A percentile compares a stretch with the other conserved stretches of the same genome.
Conservation (phyloP, 2,113 vertebrate species). For the Pollimyrus isidori region DNA sequence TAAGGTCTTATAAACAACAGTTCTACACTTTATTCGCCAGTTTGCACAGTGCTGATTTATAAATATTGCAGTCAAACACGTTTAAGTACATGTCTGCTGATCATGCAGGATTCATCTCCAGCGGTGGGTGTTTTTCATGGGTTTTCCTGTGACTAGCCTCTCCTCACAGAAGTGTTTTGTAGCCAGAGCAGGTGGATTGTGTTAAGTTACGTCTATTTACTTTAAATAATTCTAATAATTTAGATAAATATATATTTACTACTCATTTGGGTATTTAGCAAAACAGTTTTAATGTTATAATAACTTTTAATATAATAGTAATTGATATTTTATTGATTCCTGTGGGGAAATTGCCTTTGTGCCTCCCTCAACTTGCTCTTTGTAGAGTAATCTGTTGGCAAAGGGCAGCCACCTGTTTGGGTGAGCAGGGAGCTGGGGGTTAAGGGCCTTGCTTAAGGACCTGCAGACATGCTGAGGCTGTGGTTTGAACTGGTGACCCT, state of each 20-base stretch:
- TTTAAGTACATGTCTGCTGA: not conserved
- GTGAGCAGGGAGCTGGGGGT: too few species aligned
- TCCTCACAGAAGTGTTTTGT: not conserved
- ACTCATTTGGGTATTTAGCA: not conserved
- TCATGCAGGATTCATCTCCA: not conserved
- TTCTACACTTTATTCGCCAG: not conserved
- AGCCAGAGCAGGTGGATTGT: not conserved
- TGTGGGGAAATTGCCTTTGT: too few species aligned
- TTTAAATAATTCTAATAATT: not conserved
- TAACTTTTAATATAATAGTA: not conserved
- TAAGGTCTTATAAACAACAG: not conserved
- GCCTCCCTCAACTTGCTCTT: too few species aligned
- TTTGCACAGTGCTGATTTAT: not conserved
- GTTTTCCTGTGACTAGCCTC: not conserved
- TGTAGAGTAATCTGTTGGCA: too few species aligned
- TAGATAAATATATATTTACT: not conserved
- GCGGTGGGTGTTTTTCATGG: not conserved
- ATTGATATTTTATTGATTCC: too few species aligned
- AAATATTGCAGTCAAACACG: not conserved
- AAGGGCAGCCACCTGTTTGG: too few species aligned
- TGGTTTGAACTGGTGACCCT: too few species aligned
- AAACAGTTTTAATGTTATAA: not conserved
- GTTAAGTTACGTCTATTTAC: not conserved
- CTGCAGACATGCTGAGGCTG: too few species aligned
- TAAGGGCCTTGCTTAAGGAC: too few species aligned